phyloP scores from a whole-genome alignment of 2,113 vertebrate genomes.

The Gavia stellata region DNA sequence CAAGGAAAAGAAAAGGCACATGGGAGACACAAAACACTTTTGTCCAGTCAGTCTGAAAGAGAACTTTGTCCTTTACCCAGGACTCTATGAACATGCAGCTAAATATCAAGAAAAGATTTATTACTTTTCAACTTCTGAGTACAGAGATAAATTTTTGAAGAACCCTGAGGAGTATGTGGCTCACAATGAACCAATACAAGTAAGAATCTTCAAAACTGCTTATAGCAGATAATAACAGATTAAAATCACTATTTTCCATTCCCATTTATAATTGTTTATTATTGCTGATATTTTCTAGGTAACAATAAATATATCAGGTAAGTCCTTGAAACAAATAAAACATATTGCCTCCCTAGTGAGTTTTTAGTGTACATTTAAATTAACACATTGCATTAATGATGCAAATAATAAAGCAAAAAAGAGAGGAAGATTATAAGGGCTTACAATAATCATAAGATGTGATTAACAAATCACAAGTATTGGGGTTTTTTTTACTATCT shows the following conservation, averaged over 20 bases:
- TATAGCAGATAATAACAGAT: neutral
- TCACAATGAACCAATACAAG: conserved; percentile 78
- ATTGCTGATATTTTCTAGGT: neutral
- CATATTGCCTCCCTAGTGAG: neutral
- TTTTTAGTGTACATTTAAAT: neutral
- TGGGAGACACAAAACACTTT: conserved; percentile 87
- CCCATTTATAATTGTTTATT: neutral
- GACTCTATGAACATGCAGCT: conserved; percentile 72
- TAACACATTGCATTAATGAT: neutral
- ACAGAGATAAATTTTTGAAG: conserved; percentile 81
- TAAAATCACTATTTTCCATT: neutral
- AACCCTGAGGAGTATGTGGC: conserved; percentile 80
- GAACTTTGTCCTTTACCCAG: conserved; percentile 78
- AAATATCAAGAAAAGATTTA: conserved; percentile 88
- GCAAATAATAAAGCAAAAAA: neutral
- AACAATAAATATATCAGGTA: neutral
- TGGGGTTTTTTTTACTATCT: neutral
- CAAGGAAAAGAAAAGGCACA: conserved; percentile 71
- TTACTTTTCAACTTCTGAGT: conserved; percentile 81
- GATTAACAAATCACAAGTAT: neutral
- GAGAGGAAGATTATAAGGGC: neutral
- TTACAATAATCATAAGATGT: neutral
- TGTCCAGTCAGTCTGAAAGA: conserved; percentile 90
- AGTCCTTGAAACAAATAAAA: neutral
- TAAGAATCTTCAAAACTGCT: conserved; percentile 46